A percentile compares a stretch with the other conserved stretches of the same genome.
phyloP scores from a whole-genome alignment of 2,113 vertebrate genomes.

The Narcine bancroftii region DNA sequence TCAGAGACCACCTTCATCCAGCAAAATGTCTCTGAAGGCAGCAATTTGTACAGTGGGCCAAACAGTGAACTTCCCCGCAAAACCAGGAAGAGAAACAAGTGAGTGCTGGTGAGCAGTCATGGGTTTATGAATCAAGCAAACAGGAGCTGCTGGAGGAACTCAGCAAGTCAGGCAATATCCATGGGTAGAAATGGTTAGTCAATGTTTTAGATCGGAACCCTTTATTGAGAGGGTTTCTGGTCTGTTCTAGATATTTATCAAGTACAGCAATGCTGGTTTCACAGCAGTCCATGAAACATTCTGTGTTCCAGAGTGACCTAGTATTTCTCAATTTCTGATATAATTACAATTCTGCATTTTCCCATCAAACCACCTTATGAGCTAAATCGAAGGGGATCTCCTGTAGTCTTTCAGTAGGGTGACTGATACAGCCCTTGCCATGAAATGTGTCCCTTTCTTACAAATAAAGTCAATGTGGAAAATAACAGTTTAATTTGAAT shows the following conservation, averaged over 20 bases:
- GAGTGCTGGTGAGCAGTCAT: slow-evolving; percentile 43
- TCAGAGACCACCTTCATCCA: slow-evolving; percentile 58
- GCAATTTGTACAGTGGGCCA: slow-evolving; percentile 69
- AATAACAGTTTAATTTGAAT: background rate
- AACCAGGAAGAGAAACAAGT: slow-evolving; percentile 73
- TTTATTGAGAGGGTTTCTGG: no score
- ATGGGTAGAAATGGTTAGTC: no score
- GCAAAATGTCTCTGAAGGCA: slow-evolving; percentile 45
- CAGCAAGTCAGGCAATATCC: no score
- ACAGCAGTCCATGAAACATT: background rate
- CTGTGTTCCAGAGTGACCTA: background rate
- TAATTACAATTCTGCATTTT: background rate
- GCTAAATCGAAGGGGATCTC: background rate
- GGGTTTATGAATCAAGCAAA: no score
- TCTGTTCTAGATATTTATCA: background rate
- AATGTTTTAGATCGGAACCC: no score
- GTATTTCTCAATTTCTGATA: background rate
- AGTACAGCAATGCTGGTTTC: background rate
- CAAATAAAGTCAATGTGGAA: background rate
- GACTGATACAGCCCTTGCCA: background rate
- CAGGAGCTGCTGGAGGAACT: no score
- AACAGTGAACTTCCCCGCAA: slow-evolving; percentile 60
- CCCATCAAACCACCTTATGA: background rate
- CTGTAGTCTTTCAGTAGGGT: background rate
- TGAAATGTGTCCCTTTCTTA: background rate